Conservation (phyloP, 2,888 invertebrate genomes). For the Crematogaster levior region DNA sequence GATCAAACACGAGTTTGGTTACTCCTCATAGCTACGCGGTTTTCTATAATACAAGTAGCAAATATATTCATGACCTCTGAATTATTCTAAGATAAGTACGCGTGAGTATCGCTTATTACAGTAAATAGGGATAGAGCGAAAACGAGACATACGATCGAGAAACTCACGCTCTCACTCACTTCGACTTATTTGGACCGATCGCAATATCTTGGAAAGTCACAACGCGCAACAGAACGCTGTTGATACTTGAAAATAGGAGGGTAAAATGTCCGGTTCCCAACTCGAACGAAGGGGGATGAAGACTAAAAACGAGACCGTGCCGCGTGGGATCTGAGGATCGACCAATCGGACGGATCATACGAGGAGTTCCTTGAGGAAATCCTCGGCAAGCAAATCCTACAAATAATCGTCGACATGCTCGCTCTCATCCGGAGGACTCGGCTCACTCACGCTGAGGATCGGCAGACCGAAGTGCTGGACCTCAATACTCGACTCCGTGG, state of each 20-base stretch:
- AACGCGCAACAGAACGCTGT: neutral
- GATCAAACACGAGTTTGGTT: slow-evolving; percentile 14
- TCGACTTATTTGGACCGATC: slow-evolving; percentile 4
- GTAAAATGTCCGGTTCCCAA: neutral
- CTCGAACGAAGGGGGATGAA: neutral
- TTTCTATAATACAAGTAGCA: slow-evolving; percentile 33
- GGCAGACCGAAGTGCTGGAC: slow-evolving; percentile 90
- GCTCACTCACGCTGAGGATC: slow-evolving; percentile 92
- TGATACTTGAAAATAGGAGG: neutral
- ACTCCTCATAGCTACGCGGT: slow-evolving; percentile 5
- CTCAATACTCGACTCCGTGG: slow-evolving; percentile 79
- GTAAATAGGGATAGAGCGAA: neutral
- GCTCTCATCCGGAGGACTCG: slow-evolving; percentile 91
- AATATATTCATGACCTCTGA: slow-evolving; percentile 28
- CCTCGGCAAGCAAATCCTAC: slow-evolving; percentile 86
- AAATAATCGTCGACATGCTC: slow-evolving; percentile 89
- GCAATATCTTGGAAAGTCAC: neutral
- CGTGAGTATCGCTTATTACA: slow-evolving; percentile 4
- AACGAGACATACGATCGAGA: slow-evolving; percentile 12
- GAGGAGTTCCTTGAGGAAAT: slow-evolving; percentile 84
- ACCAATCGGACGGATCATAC: slow-evolving; percentile 71
- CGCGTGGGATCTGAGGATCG: neutral
- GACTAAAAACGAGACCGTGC: neutral
- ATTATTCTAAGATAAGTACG: slow-evolving; percentile 6
- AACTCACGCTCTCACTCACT: neutral